Evolutionary conservation across 1,140 invertebrate genomes (phyloP), one percentile per base, ranked within the genome.

Genomic region (Papilio dardanus): DNA sequence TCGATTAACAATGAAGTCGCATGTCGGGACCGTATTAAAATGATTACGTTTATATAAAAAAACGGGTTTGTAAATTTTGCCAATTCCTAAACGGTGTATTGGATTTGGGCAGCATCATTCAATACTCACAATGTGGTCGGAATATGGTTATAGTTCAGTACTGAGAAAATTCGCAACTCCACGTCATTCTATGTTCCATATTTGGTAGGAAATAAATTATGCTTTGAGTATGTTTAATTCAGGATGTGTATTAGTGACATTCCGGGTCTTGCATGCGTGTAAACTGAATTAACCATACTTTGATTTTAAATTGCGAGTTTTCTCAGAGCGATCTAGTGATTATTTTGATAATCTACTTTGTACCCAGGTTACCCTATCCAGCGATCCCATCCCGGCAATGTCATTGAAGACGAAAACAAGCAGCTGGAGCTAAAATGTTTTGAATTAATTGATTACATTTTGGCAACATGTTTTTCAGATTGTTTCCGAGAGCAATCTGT

Each of bases 331-430:
- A 83, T 81, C 7, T 58, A 58, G 50, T 79, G 79, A 80, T 80
- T 75, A 77, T 77, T 83, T 81, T 81, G 81, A 86, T 81, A 85
- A 80, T 86, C 77, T 83, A 83, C 75, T 88, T 89, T 91, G 76
- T 87, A 91, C 88, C 86, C 86, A 91, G 89, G 91, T 89, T 75
- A 88, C 88, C 92, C 91, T 90, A 88, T 88, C 92, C 91, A 92
- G 92, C 83, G 88, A 85, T 92, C 92, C 92, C 84, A 86, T 94
- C 94, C 94, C 93, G 94, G 93, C 92, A 91, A 94, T 94, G 94
- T 94, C 94, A 94, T 80, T 84, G 88, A 86, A 91, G 88, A 88
- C 75, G 85, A 90, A 92, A 92, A 92, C 90, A 93, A 92, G 90
- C 92, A 92, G 92, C 86, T 93, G 92, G 88, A 88, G 92, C 90